Evolutionary conservation across 2,888 invertebrate species (phyloP).

Genomic region (Apantesis nais): DNA sequence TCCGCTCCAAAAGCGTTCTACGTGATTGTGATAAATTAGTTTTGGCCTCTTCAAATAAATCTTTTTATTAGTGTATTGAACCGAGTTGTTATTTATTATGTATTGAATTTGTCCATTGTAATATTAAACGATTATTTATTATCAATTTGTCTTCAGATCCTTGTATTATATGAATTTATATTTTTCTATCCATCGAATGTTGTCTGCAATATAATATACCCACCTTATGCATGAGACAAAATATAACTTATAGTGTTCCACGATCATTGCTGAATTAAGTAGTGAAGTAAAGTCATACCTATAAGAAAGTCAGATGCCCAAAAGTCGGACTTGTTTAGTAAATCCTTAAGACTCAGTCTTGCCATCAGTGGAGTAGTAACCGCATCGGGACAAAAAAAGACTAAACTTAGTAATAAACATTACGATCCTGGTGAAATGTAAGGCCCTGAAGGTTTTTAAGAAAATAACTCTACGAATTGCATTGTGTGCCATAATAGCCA

Average conservation of each 20-base stretch:
- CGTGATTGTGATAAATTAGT: conserved; percentile 18
- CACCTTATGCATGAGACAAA: too few species aligned
- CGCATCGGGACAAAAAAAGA: too few species aligned
- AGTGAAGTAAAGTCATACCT: background rate
- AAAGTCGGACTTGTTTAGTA: too few species aligned
- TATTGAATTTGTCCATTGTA: conserved; percentile 5
- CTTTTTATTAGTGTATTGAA: conserved; percentile 19
- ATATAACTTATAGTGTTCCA: background rate
- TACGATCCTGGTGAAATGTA: too few species aligned
- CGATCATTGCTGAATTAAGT: background rate
- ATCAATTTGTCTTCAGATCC: background rate
- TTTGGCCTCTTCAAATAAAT: conserved; percentile 17
- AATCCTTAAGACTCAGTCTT: too few species aligned
- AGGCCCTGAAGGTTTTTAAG: background rate
- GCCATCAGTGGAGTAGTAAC: too few species aligned
- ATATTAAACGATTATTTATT: background rate
- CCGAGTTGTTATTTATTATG: conserved; percentile 16
- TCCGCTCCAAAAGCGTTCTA: conserved; percentile 10
- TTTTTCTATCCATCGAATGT: background rate
- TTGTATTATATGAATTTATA: background rate
- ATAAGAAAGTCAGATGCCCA: too few species aligned
- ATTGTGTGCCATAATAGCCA: background rate
- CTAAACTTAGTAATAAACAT: too few species aligned
- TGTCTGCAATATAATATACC: background rate
- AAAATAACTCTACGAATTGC: background rate